A percentile compares a stretch with the other conserved stretches of the same genome.
These are phyloP conservation scores for Enhydra lutris DNA, from an alignment of 2,113 vertebrate genomes.

Conservation along the genomic window DNA sequence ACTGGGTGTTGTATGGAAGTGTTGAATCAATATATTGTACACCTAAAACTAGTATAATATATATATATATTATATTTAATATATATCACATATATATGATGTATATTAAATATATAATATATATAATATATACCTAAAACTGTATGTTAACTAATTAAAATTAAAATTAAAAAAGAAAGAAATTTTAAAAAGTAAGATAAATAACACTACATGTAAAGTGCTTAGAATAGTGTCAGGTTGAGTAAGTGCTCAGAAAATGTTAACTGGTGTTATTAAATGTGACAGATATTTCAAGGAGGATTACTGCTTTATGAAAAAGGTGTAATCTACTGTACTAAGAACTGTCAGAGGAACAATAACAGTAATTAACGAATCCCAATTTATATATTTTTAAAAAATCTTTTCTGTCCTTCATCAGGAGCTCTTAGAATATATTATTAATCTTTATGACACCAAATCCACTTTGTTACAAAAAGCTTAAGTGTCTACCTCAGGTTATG, in stretches of 20 bases:
- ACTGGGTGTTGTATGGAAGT: neutral
- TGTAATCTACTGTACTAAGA: neutral
- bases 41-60: neutral
- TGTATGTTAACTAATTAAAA: neutral
- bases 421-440: neutral
- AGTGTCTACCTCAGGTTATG: neutral
- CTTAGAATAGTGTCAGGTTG: slow-evolving; percentile 4
- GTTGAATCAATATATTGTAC: neutral
- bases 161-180: neutral
- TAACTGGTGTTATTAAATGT: slow-evolving; percentile 10
- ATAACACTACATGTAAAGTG: neutral
- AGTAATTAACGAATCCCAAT: neutral
- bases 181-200: neutral
- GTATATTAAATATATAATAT: too few species aligned
- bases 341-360: slow-evolving; percentile 1
- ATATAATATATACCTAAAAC: neutral
- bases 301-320: neutral
- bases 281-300: slow-evolving; percentile 5
- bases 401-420: neutral
- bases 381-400: neutral
- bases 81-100: too few species aligned
- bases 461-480: neutral
- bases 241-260: neutral
- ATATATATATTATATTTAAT: too few species aligned
- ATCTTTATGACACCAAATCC: neutral